These are phyloP conservation scores for Latrodectus geometricus DNA, from an alignment of 1,140 invertebrate species.

Conservation along the genomic window DNA sequence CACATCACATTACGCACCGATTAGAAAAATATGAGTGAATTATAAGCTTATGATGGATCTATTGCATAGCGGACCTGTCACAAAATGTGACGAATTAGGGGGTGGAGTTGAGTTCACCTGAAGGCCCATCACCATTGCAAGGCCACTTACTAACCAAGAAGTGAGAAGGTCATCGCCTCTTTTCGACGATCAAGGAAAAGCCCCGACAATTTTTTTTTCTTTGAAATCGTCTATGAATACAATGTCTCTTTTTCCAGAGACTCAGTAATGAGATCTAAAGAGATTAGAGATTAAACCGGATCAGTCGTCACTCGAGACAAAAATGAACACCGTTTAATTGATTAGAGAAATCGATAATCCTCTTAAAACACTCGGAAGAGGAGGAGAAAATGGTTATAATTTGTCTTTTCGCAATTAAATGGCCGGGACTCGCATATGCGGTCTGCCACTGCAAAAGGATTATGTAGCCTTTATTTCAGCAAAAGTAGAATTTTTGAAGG, in stretches of 20 bases:
- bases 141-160: conserved; percentile 46
- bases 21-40: background rate
- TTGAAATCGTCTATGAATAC: background rate
- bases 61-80: conserved; percentile 9
- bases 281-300: background rate
- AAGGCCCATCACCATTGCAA: background rate
- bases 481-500: background rate
- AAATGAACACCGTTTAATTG: conserved; percentile 18
- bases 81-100: conserved; percentile 14
- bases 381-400: too few relatives aligned
- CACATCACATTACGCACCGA: background rate
- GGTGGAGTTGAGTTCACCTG: conserved; percentile 24
- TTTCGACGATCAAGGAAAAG: conserved; percentile 21
- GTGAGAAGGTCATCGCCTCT: conserved; percentile 24
- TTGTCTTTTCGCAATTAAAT: too few relatives aligned
- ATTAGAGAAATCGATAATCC: conserved; percentile 8
- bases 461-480: background rate
- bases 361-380: conserved; percentile 5
- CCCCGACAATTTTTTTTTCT: background rate
- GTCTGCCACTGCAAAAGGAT: background rate
- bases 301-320: background rate
- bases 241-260: conserved; percentile 28
- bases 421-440: background rate
- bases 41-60: background rate
- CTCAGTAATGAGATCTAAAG: conserved; percentile 26